Percentiles rank a stretch among this genome's conserved stretches.
phyloP scores from a whole-genome alignment of 2,113 vertebrate genomes.

The Toxotes chatareus region DNA sequence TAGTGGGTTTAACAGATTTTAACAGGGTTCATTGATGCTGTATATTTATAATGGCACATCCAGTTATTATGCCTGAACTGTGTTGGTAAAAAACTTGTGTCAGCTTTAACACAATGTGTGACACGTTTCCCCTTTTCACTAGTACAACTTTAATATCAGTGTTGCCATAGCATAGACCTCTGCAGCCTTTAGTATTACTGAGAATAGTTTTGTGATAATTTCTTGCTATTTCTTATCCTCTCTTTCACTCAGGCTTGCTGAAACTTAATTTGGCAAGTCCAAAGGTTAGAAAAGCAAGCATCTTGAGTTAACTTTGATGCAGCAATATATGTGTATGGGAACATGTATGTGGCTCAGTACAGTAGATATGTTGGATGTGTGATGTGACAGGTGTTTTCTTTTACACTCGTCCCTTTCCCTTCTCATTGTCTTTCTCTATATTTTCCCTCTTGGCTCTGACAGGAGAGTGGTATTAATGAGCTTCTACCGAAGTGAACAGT shows the following conservation, averaged over 20 bases:
- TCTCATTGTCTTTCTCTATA: slow-evolving; percentile 30
- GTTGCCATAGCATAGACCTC: background rate
- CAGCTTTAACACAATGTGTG: background rate
- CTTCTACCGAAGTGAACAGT: slow-evolving; percentile 56
- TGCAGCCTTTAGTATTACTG: slow-evolving; percentile 1
- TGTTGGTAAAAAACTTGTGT: too few relatives aligned
- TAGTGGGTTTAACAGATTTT: background rate
- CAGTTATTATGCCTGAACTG: background rate
- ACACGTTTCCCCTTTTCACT: background rate
- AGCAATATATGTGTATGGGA: background rate
- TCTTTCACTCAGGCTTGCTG: slow-evolving; percentile 1
- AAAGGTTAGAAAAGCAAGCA: slow-evolving; percentile 40
- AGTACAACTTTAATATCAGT: background rate
- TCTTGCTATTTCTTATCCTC: background rate
- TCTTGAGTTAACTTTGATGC: background rate
- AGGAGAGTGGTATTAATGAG: slow-evolving; percentile 71
- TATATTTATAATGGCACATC: background rate
- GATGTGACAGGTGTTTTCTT: slow-evolving; percentile 48
- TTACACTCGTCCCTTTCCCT: slow-evolving; percentile 26
- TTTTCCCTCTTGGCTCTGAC: slow-evolving; percentile 58
- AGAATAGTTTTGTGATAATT: slow-evolving; percentile 17
- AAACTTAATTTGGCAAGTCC: slow-evolving; percentile 47
- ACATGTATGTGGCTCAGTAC: background rate
- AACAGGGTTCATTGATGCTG: background rate
- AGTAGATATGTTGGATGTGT: slow-evolving; percentile 20